Conservation (phyloP, 2,888 invertebrate genomes). For the Drosophila mettleri region DNA sequence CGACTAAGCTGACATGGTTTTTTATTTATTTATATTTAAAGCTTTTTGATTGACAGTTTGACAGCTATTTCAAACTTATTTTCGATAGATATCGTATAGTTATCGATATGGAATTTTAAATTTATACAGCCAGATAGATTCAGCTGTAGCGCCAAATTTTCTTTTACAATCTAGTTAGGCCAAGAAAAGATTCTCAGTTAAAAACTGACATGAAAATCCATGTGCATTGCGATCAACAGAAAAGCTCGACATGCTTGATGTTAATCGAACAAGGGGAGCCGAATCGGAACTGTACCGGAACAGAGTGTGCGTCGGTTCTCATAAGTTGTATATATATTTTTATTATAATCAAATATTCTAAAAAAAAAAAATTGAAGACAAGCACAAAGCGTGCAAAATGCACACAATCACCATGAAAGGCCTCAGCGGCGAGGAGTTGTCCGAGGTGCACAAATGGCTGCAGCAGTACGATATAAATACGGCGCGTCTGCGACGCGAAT, state of each 20-base stretch:
- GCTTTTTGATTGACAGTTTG: too few relatives aligned
- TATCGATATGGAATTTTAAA: too few relatives aligned
- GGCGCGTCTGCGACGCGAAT: slow-evolving; percentile 88
- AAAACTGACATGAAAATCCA: background rate
- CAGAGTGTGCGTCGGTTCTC: slow-evolving; percentile 13
- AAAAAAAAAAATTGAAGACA: background rate
- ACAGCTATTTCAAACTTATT: too few relatives aligned
- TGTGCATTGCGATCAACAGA: too few relatives aligned
- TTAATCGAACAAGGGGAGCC: background rate
- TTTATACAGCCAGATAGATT: too few relatives aligned
- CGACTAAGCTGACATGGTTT: too few relatives aligned
- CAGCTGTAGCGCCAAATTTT: background rate
- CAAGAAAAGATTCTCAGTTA: background rate
- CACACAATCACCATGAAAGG: slow-evolving; percentile 51
- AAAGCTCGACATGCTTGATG: background rate
- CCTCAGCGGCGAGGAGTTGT: slow-evolving; percentile 51
- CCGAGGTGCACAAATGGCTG: slow-evolving; percentile 65
- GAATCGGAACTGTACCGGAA: slow-evolving; percentile 14
- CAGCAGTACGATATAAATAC: slow-evolving; percentile 48
- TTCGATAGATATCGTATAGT: too few relatives aligned
- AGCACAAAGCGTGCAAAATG: slow-evolving; percentile 32
- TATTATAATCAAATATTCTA: slow-evolving; percentile 4
- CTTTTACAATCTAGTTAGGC: background rate
- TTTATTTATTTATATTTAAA: too few relatives aligned
- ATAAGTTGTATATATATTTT: slow-evolving; percentile 3